Base-by-base conservation (phyloP, 2,888 invertebrate genomes). In the Deroplatys truncata region DNA sequence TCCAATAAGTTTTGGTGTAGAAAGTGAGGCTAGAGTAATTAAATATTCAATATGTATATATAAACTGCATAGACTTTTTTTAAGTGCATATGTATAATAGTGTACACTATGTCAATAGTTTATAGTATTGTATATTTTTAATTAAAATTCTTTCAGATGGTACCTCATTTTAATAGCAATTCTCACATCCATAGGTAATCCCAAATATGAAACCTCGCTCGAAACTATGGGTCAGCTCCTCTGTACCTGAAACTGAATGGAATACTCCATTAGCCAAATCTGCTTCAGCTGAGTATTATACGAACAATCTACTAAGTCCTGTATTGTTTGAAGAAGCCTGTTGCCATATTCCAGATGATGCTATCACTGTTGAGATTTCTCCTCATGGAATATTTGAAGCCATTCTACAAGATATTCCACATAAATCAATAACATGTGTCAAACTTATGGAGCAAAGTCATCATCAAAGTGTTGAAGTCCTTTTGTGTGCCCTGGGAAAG, bases 381-480 rank as follows among this genome's bases (percentile, higher is more conserved):
- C 99, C 99, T 28, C 98, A 99, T 93, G 97, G 97, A 92, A 95
- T 99, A 91, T 95, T 99, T 91, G 98, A 99, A 94, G 98, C 99
- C 31, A 97, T 99, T 92, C 95, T 99, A 35, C 97, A 98, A 93
- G 95, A 99, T 91, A 97, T 97, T 0, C 93, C 98, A 84, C 94
- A 94, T 91, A 94, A 96, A 89, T 95, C 96, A 28, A 96, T 96
- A 91, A 94, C 95, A 35, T 97, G 97, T 92, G 94, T 98, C 83
- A 95, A 97, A 0, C 94, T 98, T 1, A 98, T 98, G 93, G 89
- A 93, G 93, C 85, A 93, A 94, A 90, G 92, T 92, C 10, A 96
- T 91, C 95, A 94, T 15, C 93, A 94, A 91, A 94, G 95, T 91
- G 92, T 94, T 2, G 93, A 93, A 28, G 93, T 93, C 92, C 94